A percentile compares a stretch with the other conserved stretches of the same genome.
phyloP scores from a whole-genome alignment of 1,140 invertebrate species.

The Teleopsis dalmanni region DNA sequence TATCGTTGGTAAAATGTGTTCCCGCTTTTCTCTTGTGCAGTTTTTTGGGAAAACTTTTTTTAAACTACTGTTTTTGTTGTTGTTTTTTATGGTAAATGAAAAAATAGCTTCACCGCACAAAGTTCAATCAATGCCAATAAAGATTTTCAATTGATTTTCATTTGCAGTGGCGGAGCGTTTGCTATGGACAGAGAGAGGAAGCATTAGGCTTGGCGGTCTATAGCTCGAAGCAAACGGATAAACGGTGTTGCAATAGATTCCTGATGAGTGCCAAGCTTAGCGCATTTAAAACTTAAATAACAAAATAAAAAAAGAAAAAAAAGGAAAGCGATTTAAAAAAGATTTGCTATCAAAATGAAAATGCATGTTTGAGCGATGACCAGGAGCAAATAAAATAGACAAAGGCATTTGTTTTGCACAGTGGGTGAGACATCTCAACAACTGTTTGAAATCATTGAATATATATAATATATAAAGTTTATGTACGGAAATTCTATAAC shows the following conservation, averaged over 20 bases:
- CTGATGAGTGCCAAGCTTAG: constrained; percentile 13
- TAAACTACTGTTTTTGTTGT: constrained; percentile 1
- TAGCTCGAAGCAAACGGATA: neutral
- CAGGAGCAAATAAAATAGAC: too few relatives aligned
- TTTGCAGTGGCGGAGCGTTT: constrained; percentile 2
- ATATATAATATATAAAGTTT: too few relatives aligned
- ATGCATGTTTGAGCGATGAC: too few relatives aligned
- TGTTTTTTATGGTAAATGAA: neutral
- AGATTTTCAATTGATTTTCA: constrained; percentile 15
- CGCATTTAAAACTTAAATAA: constrained; percentile 9
- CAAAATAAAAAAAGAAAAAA: neutral
- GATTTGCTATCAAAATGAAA: too few relatives aligned
- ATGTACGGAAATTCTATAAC: too few relatives aligned
- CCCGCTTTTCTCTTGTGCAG: too few relatives aligned
- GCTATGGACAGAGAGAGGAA: neutral
- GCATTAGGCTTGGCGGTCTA: neutral
- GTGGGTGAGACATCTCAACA: too few relatives aligned
- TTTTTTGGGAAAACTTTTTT: too few relatives aligned
- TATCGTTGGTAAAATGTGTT: too few relatives aligned
- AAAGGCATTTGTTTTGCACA: too few relatives aligned
- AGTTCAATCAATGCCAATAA: constrained; percentile 14
- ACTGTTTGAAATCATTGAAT: too few relatives aligned
- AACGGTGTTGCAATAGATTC: neutral
- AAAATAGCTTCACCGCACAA: constrained; percentile 2
- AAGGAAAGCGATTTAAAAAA: neutral